These are phyloP conservation scores for Teleopsis dalmanni DNA, from an alignment of 1,140 invertebrate species.

Conservation along the genomic window DNA sequence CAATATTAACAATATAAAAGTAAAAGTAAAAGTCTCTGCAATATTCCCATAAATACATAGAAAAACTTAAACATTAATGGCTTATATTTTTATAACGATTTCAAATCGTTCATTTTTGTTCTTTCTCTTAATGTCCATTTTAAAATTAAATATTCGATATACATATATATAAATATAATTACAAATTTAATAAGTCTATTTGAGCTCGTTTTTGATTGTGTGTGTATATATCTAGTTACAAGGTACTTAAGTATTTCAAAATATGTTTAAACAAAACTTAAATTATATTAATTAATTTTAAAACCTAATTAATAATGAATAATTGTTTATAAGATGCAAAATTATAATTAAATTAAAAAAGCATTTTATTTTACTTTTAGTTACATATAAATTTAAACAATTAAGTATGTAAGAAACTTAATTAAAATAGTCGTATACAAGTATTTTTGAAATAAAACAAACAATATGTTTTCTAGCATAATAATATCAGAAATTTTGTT, in stretches of 20 bases:
- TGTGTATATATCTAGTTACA: slow-evolving; percentile 10
- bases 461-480: no score
- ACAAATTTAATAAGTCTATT: slow-evolving; percentile 31
- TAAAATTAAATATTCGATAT: slow-evolving; percentile 3
- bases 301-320: neutral
- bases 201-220: slow-evolving; percentile 34
- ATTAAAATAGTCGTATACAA: no score
- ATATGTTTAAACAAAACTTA: neutral
- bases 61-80: neutral
- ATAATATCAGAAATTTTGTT: no score
- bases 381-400: neutral
- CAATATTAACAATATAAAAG: neutral
- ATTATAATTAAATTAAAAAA: neutral
- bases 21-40: no score
- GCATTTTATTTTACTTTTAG: neutral
- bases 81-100: slow-evolving; percentile 2
- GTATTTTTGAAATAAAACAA: no score
- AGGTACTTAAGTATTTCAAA: slow-evolving; percentile 12
- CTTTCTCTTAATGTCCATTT: slow-evolving; percentile 4
- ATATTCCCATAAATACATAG: neutral
- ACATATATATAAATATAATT: slow-evolving; percentile 5
- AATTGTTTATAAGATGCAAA: neutral
- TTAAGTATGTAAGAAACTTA: no score
- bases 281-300: neutral
- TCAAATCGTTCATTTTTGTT: neutral